Percentiles rank a stretch among this genome's conserved stretches.
Evolutionary conservation across 1,140 invertebrate genomes (phyloP).

Genomic region (Dendroctonus ponderosae): DNA sequence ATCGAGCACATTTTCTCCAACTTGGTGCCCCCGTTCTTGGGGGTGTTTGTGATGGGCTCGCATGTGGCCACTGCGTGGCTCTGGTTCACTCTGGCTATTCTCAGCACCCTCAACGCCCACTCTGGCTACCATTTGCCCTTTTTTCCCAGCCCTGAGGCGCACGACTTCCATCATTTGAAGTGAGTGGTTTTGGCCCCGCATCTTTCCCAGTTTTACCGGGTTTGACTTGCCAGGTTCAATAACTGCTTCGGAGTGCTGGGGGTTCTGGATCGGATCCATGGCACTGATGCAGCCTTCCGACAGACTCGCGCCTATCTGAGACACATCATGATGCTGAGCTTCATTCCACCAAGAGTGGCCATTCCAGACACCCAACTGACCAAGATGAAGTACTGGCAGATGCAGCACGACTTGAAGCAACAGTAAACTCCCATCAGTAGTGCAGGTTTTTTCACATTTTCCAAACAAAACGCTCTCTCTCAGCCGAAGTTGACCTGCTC

Average conservation of each 20-base stretch:
- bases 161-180: constrained; percentile 90
- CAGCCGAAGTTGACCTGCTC: too few species aligned
- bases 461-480: too few species aligned
- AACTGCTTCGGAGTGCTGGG: constrained; percentile 85
- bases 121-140: constrained; percentile 88
- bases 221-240: constrained; percentile 65
- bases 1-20: constrained; percentile 84
- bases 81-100: constrained; percentile 77
- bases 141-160: constrained; percentile 85
- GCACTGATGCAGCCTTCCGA: constrained; percentile 77
- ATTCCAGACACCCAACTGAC: constrained; percentile 61
- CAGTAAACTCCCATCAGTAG: constrained; percentile 1
- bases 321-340: constrained; percentile 78
- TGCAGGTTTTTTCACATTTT: too few species aligned
- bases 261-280: constrained; percentile 80
- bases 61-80: constrained; percentile 81
- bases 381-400: constrained; percentile 32
- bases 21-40: constrained; percentile 74
- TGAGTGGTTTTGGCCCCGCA: constrained; percentile 51
- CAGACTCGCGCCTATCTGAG: constrained; percentile 70
- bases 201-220: background rate
- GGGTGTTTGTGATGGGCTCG: constrained; percentile 76
- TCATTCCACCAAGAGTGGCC: constrained; percentile 70
- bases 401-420: constrained; percentile 29
- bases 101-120: constrained; percentile 82